Conservation (phyloP, 2,888 invertebrate genomes). For the Escarpia spicata region DNA sequence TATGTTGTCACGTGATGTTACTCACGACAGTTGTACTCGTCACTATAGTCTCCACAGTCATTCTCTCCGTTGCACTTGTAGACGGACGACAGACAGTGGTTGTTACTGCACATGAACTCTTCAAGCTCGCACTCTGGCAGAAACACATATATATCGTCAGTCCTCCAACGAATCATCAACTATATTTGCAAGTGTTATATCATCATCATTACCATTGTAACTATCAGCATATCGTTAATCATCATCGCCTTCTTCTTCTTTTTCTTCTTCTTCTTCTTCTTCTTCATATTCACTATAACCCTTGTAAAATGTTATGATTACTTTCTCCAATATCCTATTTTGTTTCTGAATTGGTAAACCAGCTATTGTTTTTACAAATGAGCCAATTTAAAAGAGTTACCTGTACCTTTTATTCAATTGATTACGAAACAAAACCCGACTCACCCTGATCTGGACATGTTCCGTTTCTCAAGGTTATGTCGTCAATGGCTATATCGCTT, state of each 20-base stretch:
- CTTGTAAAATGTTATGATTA: background rate
- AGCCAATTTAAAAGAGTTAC: background rate
- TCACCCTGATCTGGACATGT: conserved; percentile 19
- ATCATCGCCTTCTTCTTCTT: background rate
- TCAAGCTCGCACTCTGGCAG: conserved; percentile 27
- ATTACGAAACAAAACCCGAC: background rate
- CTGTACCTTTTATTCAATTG: too few species aligned
- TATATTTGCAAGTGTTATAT: background rate
- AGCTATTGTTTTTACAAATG: background rate
- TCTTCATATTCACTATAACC: too few species aligned
- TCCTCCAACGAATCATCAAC: background rate
- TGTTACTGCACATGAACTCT: conserved; percentile 32
- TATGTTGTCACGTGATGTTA: background rate
- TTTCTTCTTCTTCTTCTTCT: too few species aligned
- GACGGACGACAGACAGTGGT: conserved; percentile 21
- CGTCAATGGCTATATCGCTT: conserved; percentile 27
- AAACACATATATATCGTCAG: background rate
- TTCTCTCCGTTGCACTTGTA: conserved; percentile 33
- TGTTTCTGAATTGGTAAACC: background rate
- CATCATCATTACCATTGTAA: background rate
- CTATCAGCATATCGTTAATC: background rate
- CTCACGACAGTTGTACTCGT: conserved; percentile 60
- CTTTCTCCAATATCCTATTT: background rate
- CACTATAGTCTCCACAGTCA: conserved; percentile 42
- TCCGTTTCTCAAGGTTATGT: conserved; percentile 23